Percentiles rank a stretch among this genome's conserved stretches.
Conservation (phyloP, 1,140 invertebrate species). For the Triops longicaudatus region DNA sequence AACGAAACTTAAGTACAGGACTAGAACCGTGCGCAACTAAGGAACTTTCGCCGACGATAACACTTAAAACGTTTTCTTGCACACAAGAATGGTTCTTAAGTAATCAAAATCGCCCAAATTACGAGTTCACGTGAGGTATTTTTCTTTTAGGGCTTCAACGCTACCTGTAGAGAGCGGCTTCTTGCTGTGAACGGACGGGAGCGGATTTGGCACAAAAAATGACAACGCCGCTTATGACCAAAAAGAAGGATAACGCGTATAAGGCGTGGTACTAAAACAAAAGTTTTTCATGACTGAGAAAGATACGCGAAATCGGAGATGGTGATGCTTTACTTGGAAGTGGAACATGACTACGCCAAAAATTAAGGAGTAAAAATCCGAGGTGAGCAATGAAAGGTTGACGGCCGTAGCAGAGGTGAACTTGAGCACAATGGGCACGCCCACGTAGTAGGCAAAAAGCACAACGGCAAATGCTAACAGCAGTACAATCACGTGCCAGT, state of each 20-base stretch:
- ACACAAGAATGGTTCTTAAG: not conserved
- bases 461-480: conserved; percentile 51
- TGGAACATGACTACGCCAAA: conserved; percentile 70
- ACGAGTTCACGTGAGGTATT: not conserved
- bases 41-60: not conserved
- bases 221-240: conserved; percentile 66
- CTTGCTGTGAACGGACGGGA: conserved; percentile 41
- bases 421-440: conserved; percentile 64
- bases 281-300: not conserved
- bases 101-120: not conserved
- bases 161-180: conserved; percentile 19
- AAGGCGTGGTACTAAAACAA: conserved; percentile 64
- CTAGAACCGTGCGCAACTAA: not conserved
- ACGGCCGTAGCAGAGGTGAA: conserved; percentile 70
- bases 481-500: conserved; percentile 47
- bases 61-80: not conserved
- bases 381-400: conserved; percentile 70
- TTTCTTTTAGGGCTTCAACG: not conserved
- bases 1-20: not conserved
- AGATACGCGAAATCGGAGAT: not conserved
- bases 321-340: conserved; percentile 54
- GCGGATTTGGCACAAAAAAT: conserved; percentile 59
- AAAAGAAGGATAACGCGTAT: conserved; percentile 65
- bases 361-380: conserved; percentile 77
- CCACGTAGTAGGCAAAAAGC: conserved; percentile 67